Base-by-base conservation (phyloP, 1,140 invertebrate species). In the Drosophila ercepeae region DNA sequence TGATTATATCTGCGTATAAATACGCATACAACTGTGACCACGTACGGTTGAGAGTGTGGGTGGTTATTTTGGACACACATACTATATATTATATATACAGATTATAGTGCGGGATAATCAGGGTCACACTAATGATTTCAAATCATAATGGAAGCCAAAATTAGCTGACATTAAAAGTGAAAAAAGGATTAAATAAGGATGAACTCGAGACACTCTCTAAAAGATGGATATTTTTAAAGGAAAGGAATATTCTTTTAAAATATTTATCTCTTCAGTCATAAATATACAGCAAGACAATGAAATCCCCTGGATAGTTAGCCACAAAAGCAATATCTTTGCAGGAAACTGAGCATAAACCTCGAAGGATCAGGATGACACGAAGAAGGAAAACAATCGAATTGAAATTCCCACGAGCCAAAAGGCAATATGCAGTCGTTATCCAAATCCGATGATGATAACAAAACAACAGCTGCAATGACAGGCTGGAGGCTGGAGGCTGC, bases 1-100 rank as follows among this genome's bases (percentile, higher is more conserved):
- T 83, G 78, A 78, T 83, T 83, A 83, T 83, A 78, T 83, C 63
- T 83, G 49, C 54, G 53, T 50, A 74, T 69, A 78, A 61, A 44
- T 65, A 46, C 52, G 51, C 68, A 52, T 34, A 77, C 48, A 75
- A 36, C 39, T 69, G 41, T 21, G 55, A 44, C 45, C 50, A 36
- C 42, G 61, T 54, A 44, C 42, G 42, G 23, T 25, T 42, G 55
- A 29, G 4, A 18, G 8, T 65, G 29, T 73, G 13, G 48, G 41
- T 44, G 36, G 6, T 19, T 39, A 21, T 49, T 61, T 19, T 23
- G 50, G 42, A 29, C 7, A 8, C 2, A 29, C 34, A 21, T 36
- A 25, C 23, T 7, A 34, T 51, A 25, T 25, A 25, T 32, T 32
- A n/a, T 32, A 11, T 32, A 32, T 32, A 32, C 9, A 32, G 29